Percentiles rank a stretch among this genome's conserved stretches.
These are phyloP conservation scores for Xenopus borealis DNA, from an alignment of 2,113 vertebrate species.

Conservation along the genomic window DNA sequence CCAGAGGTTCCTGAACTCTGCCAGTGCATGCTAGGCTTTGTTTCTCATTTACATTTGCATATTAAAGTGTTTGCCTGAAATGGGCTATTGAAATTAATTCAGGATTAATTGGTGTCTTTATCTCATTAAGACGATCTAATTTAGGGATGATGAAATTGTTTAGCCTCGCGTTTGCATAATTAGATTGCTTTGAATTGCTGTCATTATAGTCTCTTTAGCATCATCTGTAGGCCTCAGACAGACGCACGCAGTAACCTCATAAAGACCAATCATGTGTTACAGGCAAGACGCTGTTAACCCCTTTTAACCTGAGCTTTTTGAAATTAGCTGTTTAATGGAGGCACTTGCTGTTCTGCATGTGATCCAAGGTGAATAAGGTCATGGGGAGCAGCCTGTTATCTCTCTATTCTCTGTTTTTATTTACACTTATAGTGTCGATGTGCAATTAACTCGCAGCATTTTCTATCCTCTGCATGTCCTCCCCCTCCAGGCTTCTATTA, in stretches of 20 bases:
- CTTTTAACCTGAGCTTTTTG: constrained; percentile 67
- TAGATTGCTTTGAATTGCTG: constrained; percentile 97
- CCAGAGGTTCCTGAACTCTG: constrained; percentile 81
- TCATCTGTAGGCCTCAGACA: constrained; percentile 86
- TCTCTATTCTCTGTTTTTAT: constrained; percentile 30
- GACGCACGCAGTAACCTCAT: constrained; percentile 91
- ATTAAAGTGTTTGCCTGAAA: constrained; percentile 96
- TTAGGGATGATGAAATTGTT: constrained; percentile 98
- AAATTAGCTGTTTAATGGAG: constrained; percentile 46
- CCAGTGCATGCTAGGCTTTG: constrained; percentile 85
- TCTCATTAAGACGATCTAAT: constrained; percentile 99
- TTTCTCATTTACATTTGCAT: constrained; percentile 91
- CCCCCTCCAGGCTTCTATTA: constrained; percentile 19
- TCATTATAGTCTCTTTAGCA: constrained; percentile 99
- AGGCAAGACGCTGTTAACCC: constrained; percentile 77
- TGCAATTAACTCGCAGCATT: constrained; percentile 32
- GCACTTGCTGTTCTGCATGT: constrained; percentile 19
- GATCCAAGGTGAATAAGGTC: constrained; percentile 27
- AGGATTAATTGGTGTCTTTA: constrained; percentile 99
- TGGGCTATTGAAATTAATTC: constrained; percentile 95
- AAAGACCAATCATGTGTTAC: constrained; percentile 93
- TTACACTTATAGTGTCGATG: constrained; percentile 26
- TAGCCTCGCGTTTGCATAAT: constrained; percentile 97
- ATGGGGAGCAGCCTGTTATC: constrained; percentile 16
- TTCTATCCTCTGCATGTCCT: constrained; percentile 12